phyloP scores from a whole-genome alignment of 64 coral and sea anemone species.

The Montipora cactus region DNA sequence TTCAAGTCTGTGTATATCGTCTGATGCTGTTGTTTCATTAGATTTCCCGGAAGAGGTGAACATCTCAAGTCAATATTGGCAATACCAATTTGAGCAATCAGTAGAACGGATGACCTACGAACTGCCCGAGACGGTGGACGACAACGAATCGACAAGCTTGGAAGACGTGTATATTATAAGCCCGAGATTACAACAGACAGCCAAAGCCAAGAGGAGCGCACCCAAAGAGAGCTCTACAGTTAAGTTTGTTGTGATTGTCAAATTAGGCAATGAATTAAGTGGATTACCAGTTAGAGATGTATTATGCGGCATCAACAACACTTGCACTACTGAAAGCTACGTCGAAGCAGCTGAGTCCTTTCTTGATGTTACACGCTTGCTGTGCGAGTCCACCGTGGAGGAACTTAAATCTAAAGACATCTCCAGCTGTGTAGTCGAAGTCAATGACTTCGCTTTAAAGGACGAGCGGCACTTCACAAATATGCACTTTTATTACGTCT shows the following conservation, averaged over 20 bases:
- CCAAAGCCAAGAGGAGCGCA: neutral
- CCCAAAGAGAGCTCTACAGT: neutral
- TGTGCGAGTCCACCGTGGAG: neutral
- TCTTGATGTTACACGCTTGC: neutral
- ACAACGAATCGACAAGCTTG: neutral
- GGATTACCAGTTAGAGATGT: neutral
- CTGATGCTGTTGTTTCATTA: slow-evolving; percentile 14
- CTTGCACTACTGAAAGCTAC: neutral
- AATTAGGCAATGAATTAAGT: neutral
- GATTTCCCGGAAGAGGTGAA: neutral
- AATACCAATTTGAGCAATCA: neutral
- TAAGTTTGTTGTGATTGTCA: slow-evolving; percentile 20
- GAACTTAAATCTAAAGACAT: neutral
- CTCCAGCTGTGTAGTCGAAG: neutral
- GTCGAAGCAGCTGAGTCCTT: too few relatives aligned
- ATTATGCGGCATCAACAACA: slow-evolving; percentile 37
- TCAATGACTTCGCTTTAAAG: neutral
- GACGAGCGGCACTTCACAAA: neutral
- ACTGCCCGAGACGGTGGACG: neutral
- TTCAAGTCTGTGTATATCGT: neutral
- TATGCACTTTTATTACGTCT: neutral
- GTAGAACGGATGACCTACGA: neutral
- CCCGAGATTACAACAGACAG: neutral
- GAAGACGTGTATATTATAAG: slow-evolving; percentile 35
- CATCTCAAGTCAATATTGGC: neutral